Conservation (phyloP, 2,888 invertebrate species). For the Alentia gelatinosa region DNA sequence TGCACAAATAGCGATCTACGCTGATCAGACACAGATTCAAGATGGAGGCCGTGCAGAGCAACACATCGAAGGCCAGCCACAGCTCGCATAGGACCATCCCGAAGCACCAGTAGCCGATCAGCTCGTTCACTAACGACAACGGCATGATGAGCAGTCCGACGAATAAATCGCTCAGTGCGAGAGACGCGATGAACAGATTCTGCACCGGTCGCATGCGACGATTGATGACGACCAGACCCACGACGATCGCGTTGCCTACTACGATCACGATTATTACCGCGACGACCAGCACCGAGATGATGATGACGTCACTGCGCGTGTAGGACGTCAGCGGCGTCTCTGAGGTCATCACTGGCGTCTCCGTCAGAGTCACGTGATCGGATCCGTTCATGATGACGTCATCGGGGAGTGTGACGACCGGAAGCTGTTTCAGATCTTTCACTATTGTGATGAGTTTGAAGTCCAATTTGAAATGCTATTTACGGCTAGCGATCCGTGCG, state of each 20-base stretch:
- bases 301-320: constrained; percentile 86
- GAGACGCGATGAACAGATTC: constrained; percentile 98
- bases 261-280: constrained; percentile 97
- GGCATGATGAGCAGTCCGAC: constrained; percentile 97
- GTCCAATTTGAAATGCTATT: neutral
- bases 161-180: constrained; percentile 97
- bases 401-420: neutral
- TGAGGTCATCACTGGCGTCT: neutral
- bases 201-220: constrained; percentile 97
- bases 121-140: constrained; percentile 95
- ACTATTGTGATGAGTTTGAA: neutral
- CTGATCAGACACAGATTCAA: constrained; percentile 98
- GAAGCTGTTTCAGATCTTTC: neutral
- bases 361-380: neutral
- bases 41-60: constrained; percentile 96
- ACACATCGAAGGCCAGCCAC: constrained; percentile 92
- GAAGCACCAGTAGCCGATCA: constrained; percentile 99
- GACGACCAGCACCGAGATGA: constrained; percentile 93
- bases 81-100: constrained; percentile 98
- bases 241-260: constrained; percentile 97
- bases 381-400: neutral
- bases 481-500: neutral
- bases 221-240: constrained; percentile 97
- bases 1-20: constrained; percentile 97
- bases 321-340: neutral